These are phyloP conservation scores for Athalia cordata DNA, from an alignment of 2,888 invertebrate genomes.

Conservation along the genomic window DNA sequence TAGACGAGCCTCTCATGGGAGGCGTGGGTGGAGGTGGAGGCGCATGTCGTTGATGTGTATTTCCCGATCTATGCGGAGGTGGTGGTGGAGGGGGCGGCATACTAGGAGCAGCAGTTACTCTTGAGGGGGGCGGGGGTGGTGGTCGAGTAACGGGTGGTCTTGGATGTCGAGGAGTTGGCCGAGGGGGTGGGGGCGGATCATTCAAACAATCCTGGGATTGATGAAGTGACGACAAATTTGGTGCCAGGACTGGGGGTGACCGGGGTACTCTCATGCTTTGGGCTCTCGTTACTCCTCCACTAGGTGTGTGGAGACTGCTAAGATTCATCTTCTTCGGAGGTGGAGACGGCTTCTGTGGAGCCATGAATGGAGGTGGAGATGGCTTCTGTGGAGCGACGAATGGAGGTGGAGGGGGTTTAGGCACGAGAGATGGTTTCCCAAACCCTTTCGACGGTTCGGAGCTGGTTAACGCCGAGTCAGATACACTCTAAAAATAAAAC, in stretches of 20 bases:
- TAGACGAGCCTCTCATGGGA: conserved; percentile 74
- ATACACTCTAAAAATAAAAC: conserved; percentile 73
- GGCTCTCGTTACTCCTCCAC: conserved; percentile 81
- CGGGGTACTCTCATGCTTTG: conserved; percentile 91
- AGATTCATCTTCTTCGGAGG: conserved; percentile 80
- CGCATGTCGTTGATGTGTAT: conserved; percentile 57
- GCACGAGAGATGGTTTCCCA: conserved; percentile 85
- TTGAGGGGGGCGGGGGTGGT: conserved; percentile 76
- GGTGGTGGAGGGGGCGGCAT: conserved; percentile 71
- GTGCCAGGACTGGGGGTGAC: conserved; percentile 78
- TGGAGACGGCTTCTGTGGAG: conserved; percentile 77
- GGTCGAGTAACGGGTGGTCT: conserved; percentile 78
- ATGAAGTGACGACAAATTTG: conserved; percentile 74
- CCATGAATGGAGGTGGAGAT: conserved; percentile 55
- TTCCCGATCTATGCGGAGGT: conserved; percentile 65
- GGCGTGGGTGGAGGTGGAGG: conserved; percentile 70
- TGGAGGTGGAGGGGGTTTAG: conserved; percentile 52
- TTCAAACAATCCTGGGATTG: conserved; percentile 76
- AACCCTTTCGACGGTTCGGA: conserved; percentile 64
- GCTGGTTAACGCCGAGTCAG: conserved; percentile 77
- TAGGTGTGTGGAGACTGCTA: conserved; percentile 63
- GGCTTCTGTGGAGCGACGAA: conserved; percentile 57
- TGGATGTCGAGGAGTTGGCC: conserved; percentile 75
- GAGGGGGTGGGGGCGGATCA: conserved; percentile 72
- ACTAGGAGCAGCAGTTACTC: conserved; percentile 62